Evolutionary conservation across 2,113 vertebrate genomes (phyloP).

Genomic region (Cariama cristata): DNA sequence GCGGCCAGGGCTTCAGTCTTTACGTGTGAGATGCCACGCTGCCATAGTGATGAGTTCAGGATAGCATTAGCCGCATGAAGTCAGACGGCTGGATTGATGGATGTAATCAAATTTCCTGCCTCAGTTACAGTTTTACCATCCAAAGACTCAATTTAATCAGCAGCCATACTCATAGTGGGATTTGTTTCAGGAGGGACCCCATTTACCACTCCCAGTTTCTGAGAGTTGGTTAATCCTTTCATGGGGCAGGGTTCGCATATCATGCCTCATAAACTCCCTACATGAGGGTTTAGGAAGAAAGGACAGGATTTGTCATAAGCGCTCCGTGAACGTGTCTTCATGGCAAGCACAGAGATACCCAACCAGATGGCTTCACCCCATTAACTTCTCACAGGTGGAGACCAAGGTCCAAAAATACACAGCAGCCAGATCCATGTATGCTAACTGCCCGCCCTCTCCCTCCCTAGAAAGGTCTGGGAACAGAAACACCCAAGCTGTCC

Average conservation of each 20-base stretch:
- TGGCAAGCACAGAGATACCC: not conserved
- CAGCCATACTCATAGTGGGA: not conserved
- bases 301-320: not conserved
- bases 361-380: constrained; percentile 7
- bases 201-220: not conserved
- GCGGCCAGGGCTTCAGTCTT: not conserved
- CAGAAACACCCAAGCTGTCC: not conserved
- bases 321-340: not conserved
- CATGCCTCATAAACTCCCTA: constrained; percentile 41
- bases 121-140: not conserved
- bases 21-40: not conserved
- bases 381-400: constrained; percentile 23
- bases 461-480: not conserved
- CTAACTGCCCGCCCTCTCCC: not conserved
- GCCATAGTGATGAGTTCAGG: not conserved
- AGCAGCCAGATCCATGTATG: not conserved
- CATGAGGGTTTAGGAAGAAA: not conserved
- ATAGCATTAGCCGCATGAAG: not conserved
- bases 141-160: constrained; percentile 8
- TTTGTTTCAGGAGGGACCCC: constrained; percentile 30
- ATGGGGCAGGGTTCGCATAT: not conserved
- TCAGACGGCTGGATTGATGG: not conserved
- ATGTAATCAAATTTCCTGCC: constrained; percentile 36
- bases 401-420: not conserved
- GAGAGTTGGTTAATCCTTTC: constrained; percentile 36